These are phyloP conservation scores for Diachrysia chrysitis DNA, from an alignment of 2,888 invertebrate genomes.

Conservation along the genomic window DNA sequence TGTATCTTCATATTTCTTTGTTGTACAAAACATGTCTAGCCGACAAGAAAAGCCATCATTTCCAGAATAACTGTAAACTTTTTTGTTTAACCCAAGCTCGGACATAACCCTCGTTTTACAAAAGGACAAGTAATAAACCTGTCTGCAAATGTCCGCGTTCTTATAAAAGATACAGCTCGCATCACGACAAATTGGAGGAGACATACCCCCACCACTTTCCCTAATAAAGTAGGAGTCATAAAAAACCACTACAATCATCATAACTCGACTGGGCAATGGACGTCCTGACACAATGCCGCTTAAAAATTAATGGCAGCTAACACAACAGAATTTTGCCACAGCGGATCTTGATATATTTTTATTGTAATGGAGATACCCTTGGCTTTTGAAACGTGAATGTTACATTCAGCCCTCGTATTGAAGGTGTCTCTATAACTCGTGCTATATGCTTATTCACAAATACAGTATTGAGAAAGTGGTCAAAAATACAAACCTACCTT, in stretches of 20 bases:
- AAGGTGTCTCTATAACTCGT: background rate
- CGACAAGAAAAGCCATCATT: conserved; percentile 32
- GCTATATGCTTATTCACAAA: background rate
- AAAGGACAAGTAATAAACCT: conserved; percentile 79
- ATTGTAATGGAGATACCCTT: conserved; percentile 48
- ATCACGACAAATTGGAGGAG: conserved; percentile 72
- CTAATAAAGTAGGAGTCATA: conserved; percentile 83
- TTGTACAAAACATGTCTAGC: conserved; percentile 19
- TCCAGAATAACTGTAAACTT: conserved; percentile 60
- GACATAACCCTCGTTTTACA: conserved; percentile 69
- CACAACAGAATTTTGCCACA: conserved; percentile 47
- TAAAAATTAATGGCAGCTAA: conserved; percentile 78
- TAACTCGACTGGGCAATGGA: conserved; percentile 75
- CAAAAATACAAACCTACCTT: too few species aligned
- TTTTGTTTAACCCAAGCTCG: conserved; percentile 61
- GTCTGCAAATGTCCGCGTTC: conserved; percentile 72
- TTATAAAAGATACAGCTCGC: conserved; percentile 80
- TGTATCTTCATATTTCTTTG: conserved; percentile 8
- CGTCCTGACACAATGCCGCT: conserved; percentile 68
- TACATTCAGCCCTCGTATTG: background rate
- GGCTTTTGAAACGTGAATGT: background rate
- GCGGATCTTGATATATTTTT: conserved; percentile 32
- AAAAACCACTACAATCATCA: conserved; percentile 88
- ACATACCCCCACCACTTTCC: conserved; percentile 75
- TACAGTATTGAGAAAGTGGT: background rate